Base-by-base conservation (phyloP, 2,113 vertebrate genomes). In the Tragulus kanchil region DNA sequence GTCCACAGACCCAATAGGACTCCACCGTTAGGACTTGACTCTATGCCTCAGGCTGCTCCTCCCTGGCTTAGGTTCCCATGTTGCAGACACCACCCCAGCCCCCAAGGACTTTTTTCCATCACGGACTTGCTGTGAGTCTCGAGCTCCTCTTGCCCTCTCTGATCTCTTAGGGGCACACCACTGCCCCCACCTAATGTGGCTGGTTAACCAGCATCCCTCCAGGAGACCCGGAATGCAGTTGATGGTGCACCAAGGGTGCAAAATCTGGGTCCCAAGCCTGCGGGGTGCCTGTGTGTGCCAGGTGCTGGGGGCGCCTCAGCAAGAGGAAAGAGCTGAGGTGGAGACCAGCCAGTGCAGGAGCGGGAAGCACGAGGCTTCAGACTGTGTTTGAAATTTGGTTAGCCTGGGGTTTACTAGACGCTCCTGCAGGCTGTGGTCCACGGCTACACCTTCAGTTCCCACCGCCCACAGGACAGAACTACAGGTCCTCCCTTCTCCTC, bases 391-490 rank as follows among this genome's bases (percentile, higher is more conserved):
- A 50, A n/a, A 14, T 36, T 56, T 28, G 69, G n/a, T 64, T 50
- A 64, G 71, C 36, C 14, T 3, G 16, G 12, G 21, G 54, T 81
- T 73, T n/a, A 12, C 3, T 50, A 10, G 64, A 82, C 50, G 17
- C 59, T n/a, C 16, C 8, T 1, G 10, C 12, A 5, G 17, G 8
- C 52, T 56, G 16, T 11, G 0, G 8, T 13, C 19, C 25, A 50
- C 69, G 71, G 52, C 8, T 8, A 7, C 4, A 10, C 50, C 25
- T 36, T 48, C 17, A 5, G 50, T 56, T 31, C 52, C 67, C 5
- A 14, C 26, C 48, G 16, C 45, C 6, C 36, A 16, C 36, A 62
- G 17, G 65, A 52, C 11, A 21, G 58, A 82, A 54, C 25, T 17
- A 50, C 11, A 23, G 15, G 11, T 21, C 69, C 10, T 59, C 6